Evolutionary conservation across 1,140 invertebrate genomes (phyloP), one percentile per base, ranked within the genome.

Genomic region (Bradynema listronoti): DNA sequence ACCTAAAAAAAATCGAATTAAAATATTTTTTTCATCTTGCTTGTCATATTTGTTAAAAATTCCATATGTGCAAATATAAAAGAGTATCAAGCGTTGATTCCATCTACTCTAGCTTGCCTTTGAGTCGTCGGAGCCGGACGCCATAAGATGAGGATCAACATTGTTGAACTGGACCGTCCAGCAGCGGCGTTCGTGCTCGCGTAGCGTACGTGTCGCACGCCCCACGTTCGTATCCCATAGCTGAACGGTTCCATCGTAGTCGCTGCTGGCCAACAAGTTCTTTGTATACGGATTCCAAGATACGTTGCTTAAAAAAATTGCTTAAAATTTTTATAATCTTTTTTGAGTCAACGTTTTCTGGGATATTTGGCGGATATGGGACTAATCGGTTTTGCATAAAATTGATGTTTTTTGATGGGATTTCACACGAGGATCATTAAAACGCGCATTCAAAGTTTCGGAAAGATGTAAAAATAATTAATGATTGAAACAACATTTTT

Each of bases 101-200:
- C 46, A 56, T 27, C 19, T 14, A 22, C 27, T n/a, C 24, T 14
- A 42, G 11, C 47, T 27, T 11, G 82, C 82, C 78, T 88, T 85
- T 9, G 89, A 87, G 81, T 96, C 91, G 81, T 96, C 91, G 0
- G 89, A 92, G 6, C 90, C 91, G 1, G 89, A 92, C 3, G 91
- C 91, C 56, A 96, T 85, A 9, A 95, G 78, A 54, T 89, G 83
- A 2, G 90, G 89, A 79, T 95, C 90, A 39, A 90, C 86, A 60
- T 87, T 85, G 78, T 93, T 95, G 78, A 94, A 95, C 81, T 95
- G 90, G 7, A 96, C 90, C 66, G 88, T 90, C 91, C 91, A 96
- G 78, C 90, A 92, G 51, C 91, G 81, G 78, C 93, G 94, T 78
- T 95, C 90, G 80, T 95, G 91, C 79, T 95, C 91, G 78, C 90